These are phyloP conservation scores for Pedionomus torquatus DNA, from an alignment of 2,113 vertebrate genomes.

Conservation along the genomic window DNA sequence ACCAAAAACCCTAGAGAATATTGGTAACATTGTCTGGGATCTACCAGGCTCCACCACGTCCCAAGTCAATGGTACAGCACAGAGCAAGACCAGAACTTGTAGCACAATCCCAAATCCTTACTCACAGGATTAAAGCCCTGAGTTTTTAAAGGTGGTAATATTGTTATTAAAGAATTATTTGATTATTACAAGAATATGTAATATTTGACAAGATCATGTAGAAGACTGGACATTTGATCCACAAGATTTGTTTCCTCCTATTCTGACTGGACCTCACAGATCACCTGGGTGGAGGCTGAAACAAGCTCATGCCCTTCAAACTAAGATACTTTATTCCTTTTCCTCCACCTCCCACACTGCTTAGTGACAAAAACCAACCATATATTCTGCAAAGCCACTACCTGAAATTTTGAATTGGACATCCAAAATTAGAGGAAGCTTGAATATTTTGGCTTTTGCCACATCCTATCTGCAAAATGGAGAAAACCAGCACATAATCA, in stretches of 20 bases:
- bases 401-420: neutral
- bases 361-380: neutral
- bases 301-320: neutral
- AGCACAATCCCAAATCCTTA: neutral
- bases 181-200: too few relatives aligned
- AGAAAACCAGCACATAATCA: neutral
- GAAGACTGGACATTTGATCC: neutral
- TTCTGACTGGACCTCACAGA: neutral
- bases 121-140: neutral
- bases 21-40: too few relatives aligned
- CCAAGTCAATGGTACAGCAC: neutral
- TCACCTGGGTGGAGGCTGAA: neutral
- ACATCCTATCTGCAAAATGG: neutral
- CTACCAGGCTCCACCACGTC: neutral
- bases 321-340: neutral
- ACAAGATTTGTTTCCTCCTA: neutral
- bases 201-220: neutral
- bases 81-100: neutral
- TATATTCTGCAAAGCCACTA: neutral
- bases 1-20: neutral
- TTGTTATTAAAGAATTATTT: neutral
- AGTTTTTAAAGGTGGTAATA: neutral
- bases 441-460: neutral
- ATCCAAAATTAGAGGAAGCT: neutral
- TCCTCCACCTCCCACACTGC: too few relatives aligned